Conservation (phyloP, 2,113 vertebrate species). For the Monopterus albus region DNA sequence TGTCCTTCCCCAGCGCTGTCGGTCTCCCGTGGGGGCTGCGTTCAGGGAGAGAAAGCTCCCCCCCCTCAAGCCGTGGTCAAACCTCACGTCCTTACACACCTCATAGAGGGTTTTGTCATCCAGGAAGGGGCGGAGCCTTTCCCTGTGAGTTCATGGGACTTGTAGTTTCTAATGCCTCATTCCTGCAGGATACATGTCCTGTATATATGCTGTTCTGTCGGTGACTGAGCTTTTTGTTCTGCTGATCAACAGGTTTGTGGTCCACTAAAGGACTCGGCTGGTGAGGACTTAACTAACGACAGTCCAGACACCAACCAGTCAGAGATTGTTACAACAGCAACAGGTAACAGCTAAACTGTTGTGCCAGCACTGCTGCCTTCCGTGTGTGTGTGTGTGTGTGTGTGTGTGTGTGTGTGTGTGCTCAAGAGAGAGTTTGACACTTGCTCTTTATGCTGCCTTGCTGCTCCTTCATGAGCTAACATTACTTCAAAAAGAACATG, state of each 20-base stretch:
- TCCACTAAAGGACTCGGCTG: conserved; percentile 76
- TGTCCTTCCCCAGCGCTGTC: conserved; percentile 54
- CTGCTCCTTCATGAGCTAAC: no score
- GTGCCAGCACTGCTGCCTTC: neutral
- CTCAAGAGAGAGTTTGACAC: no score
- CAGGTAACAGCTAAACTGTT: conserved; percentile 63
- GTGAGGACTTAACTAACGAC: conserved; percentile 68
- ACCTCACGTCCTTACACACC: conserved; percentile 97
- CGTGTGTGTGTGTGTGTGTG: no score
- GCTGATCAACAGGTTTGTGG: conserved; percentile 78
- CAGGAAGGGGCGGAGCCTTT: conserved; percentile 98
- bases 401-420: no score
- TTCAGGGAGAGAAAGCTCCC: conserved; percentile 85
- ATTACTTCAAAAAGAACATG: no score
- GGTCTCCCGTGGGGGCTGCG: conserved; percentile 66
- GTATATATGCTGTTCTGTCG: no score
- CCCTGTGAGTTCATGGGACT: conserved; percentile 85
- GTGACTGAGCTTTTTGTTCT: neutral
- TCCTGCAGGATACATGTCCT: neutral
- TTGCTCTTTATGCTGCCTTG: no score
- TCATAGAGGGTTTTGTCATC: conserved; percentile 98
- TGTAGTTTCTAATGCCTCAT: neutral
- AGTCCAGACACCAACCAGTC: conserved; percentile 69
- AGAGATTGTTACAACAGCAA: conserved; percentile 66
- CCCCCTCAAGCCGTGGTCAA: conserved; percentile 96